Conservation (phyloP, 2,888 invertebrate species). For the Apotomis turbidana region DNA sequence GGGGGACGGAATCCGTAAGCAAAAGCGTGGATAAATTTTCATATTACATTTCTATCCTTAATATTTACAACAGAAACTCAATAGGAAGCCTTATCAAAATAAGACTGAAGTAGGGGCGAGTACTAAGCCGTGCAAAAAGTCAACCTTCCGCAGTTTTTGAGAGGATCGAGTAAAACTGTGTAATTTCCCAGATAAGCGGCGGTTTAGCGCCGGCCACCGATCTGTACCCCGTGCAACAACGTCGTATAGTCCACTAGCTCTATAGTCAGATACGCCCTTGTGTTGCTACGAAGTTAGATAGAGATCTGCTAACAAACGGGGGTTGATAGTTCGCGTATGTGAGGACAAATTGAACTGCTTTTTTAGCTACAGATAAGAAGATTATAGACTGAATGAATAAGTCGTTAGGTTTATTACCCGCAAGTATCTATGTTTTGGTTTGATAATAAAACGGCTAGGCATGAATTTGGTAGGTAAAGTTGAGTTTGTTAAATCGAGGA, state of each 20-base stretch:
- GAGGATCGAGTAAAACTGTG: slow-evolving; percentile 72
- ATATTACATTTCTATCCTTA: too few relatives aligned
- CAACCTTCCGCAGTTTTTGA: slow-evolving; percentile 69
- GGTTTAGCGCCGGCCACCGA: slow-evolving; percentile 57
- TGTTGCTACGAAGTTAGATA: slow-evolving; percentile 53
- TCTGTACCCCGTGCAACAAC: background rate
- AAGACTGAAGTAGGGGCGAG: slow-evolving; percentile 54
- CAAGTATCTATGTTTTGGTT: too few relatives aligned
- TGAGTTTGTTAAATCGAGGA: too few relatives aligned
- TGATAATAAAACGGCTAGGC: too few relatives aligned
- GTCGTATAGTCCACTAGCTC: background rate
- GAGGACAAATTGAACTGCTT: slow-evolving; percentile 48
- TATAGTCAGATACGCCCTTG: background rate
- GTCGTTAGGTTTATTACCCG: slow-evolving; percentile 4
- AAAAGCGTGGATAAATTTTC: too few relatives aligned
- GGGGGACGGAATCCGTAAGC: too few relatives aligned
- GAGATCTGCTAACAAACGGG: slow-evolving; percentile 63
- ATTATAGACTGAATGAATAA: slow-evolving; percentile 48
- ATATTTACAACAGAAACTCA: too few relatives aligned
- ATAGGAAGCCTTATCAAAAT: too few relatives aligned
- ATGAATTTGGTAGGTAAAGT: too few relatives aligned
- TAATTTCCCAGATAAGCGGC: slow-evolving; percentile 76
- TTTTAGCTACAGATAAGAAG: slow-evolving; percentile 48
- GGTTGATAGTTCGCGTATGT: slow-evolving; percentile 48
- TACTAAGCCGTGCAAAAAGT: slow-evolving; percentile 63